Evolutionary conservation across 2,113 vertebrate genomes (phyloP).

Genomic region (Collichthys lucidus): DNA sequence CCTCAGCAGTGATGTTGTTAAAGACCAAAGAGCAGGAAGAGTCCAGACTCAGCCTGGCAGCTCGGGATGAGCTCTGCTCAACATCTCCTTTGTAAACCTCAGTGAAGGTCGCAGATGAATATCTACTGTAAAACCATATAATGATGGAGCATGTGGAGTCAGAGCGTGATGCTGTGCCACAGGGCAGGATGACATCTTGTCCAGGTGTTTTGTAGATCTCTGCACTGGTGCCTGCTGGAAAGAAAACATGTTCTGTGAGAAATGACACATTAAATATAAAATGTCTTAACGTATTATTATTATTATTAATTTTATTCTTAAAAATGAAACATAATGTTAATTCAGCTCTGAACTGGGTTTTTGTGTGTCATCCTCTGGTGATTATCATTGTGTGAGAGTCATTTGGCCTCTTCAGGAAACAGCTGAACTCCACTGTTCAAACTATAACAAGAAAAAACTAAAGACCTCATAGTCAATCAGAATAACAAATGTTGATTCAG

Average conservation of each 20-base stretch:
- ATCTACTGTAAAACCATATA: neutral
- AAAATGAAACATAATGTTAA: no score
- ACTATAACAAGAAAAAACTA: no score
- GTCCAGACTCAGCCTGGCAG: conserved; percentile 1
- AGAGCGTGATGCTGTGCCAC: fast-evolving
- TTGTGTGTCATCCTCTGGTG: no score
- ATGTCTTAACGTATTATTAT: no score
- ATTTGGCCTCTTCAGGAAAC: no score
- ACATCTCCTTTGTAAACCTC: fast-evolving
- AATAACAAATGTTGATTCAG: no score
- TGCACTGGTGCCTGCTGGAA: neutral
- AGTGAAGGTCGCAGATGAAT: fast-evolving
- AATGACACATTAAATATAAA: neutral
- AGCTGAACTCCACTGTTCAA: no score
- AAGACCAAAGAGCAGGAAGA: conserved; percentile 45
- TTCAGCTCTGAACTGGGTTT: no score
- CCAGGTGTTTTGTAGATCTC: neutral
- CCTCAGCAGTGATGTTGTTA: conserved; percentile 22
- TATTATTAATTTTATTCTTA: no score
- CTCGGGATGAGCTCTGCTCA: fast-evolving
- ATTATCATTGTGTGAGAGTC: no score
- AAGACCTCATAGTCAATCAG: no score
- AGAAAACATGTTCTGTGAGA: neutral
- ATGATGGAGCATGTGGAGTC: neutral
- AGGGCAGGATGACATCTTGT: neutral